Conservation (phyloP, 2,888 invertebrate species). For the Crepidodera aurea region DNA sequence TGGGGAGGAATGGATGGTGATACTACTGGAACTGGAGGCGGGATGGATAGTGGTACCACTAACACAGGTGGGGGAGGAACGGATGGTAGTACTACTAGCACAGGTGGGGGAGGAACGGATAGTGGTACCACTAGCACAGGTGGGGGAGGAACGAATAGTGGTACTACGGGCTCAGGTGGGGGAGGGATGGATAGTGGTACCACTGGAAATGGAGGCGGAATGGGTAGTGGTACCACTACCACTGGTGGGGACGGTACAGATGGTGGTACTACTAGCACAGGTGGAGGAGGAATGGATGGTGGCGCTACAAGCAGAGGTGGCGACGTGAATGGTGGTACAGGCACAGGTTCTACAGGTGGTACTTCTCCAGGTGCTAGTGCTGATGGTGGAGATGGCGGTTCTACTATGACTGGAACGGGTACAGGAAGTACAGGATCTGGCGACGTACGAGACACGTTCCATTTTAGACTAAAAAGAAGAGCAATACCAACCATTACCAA, state of each 20-base stretch:
- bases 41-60: slow-evolving; percentile 21
- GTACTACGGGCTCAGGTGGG: slow-evolving; percentile 46
- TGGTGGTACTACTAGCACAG: slow-evolving; percentile 25
- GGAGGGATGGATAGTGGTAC: slow-evolving; percentile 28
- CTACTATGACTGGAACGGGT: slow-evolving; percentile 23
- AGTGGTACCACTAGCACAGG: slow-evolving; percentile 41
- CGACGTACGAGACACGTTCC: slow-evolving; percentile 43
- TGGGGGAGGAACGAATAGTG: slow-evolving; percentile 35
- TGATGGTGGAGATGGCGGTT: slow-evolving; percentile 31
- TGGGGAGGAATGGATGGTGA: slow-evolving; percentile 22
- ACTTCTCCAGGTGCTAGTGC: slow-evolving; percentile 16
- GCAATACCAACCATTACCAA: slow-evolving; percentile 50
- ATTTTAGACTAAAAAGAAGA: slow-evolving; percentile 48
- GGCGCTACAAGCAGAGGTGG: no score
- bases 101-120: slow-evolving; percentile 29
- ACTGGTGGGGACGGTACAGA: slow-evolving; percentile 23
- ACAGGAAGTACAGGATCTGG: slow-evolving; percentile 21
- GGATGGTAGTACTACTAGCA: slow-evolving; percentile 26
- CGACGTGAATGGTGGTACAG: slow-evolving; percentile 25
- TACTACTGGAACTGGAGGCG: slow-evolving; percentile 28
- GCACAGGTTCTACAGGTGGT: slow-evolving; percentile 15
- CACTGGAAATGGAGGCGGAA: slow-evolving; percentile 29
- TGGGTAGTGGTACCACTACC: neutral
- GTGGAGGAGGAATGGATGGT: slow-evolving; percentile 25
- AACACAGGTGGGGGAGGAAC: slow-evolving; percentile 24